phyloP scores from a whole-genome alignment of 2,797 vertebrate species.

The Thalassophryne amazonica region DNA sequence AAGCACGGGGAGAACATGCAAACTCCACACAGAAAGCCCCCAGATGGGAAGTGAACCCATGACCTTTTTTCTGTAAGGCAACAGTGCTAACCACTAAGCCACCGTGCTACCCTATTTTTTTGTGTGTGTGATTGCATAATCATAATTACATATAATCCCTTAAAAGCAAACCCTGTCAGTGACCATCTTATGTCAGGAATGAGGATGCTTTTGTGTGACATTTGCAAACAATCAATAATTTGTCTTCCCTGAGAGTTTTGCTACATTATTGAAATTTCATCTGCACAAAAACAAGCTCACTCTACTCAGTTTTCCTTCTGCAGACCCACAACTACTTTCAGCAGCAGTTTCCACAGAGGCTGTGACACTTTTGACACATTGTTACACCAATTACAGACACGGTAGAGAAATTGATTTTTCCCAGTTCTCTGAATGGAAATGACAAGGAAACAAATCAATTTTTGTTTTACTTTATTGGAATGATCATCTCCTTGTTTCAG shows the following conservation, averaged over 20 bases:
- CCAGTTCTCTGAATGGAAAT: conserved; percentile 46
- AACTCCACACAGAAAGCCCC: too few species aligned
- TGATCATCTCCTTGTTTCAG: conserved; percentile 12
- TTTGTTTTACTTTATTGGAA: conserved; percentile 54
- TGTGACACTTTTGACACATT: conserved; percentile 45
- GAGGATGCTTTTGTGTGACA: neutral
- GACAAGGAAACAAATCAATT: conserved; percentile 53
- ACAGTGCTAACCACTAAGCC: too few species aligned
- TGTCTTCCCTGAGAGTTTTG: conserved; percentile 4
- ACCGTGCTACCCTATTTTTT: too few species aligned
- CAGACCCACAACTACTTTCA: conserved; percentile 13
- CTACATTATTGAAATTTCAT: conserved; percentile 26
- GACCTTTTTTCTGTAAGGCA: too few species aligned
- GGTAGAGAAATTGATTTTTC: conserved; percentile 56
- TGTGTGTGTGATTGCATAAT: too few species aligned
- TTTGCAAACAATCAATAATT: conserved; percentile 18
- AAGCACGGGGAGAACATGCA: too few species aligned
- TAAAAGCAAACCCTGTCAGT: too few species aligned
- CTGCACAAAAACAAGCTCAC: conserved; percentile 19
- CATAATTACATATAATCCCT: too few species aligned
- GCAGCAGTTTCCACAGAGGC: conserved; percentile 4
- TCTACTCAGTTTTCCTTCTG: conserved; percentile 21
- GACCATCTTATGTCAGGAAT: neutral
- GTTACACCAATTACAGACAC: conserved; percentile 59
- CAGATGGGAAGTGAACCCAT: too few species aligned